phyloP scores from a whole-genome alignment of 2,113 vertebrate genomes.

The Dicaeum eximium region DNA sequence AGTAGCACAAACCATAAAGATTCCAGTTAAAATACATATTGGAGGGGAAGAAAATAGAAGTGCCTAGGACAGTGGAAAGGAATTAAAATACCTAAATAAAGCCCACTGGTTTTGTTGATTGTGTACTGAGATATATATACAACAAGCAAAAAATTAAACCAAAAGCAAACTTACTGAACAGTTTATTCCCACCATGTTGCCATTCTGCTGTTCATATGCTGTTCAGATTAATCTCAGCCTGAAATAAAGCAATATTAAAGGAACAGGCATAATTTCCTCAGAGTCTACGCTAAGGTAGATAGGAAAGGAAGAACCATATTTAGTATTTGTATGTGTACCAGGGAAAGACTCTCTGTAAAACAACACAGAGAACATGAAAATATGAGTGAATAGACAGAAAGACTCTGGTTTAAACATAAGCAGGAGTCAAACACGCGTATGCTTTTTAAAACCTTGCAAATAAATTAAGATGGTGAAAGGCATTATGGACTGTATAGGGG shows the following conservation, averaged over 20 bases:
- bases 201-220: neutral
- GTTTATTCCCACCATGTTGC: neutral
- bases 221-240: neutral
- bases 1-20: neutral
- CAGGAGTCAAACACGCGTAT: neutral
- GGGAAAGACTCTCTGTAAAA: neutral
- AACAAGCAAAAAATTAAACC: neutral
- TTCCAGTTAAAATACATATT: neutral
- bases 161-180: neutral
- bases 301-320: neutral
- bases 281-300: neutral
- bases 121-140: neutral
- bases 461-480: constrained; percentile 27
- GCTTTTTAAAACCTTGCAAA: constrained; percentile 2
- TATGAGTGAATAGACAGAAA: neutral
- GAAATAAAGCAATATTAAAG: neutral
- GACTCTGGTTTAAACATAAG: neutral
- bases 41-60: neutral
- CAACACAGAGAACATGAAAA: neutral
- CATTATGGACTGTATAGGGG: neutral
- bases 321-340: neutral
- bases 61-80: neutral
- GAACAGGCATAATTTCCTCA: neutral
- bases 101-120: neutral
- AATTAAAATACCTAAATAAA: neutral